A percentile compares a stretch with the other conserved stretches of the same genome.
phyloP scores from a whole-genome alignment of 1,140 invertebrate genomes.

The Sarcophaga bullata region DNA sequence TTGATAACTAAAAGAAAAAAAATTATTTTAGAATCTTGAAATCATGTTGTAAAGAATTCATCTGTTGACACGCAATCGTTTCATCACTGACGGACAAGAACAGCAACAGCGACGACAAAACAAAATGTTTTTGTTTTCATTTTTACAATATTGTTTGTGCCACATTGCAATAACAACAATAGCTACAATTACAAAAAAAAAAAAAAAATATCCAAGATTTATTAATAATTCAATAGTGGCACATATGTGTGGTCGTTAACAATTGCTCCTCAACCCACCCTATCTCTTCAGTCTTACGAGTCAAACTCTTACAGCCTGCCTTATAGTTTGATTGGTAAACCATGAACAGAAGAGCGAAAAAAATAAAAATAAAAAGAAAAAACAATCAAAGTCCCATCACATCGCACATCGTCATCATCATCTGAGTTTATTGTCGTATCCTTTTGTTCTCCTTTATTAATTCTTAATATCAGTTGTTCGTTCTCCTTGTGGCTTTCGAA shows the following conservation, averaged over 20 bases:
- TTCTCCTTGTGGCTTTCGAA: background rate
- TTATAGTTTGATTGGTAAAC: background rate
- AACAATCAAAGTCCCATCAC: background rate
- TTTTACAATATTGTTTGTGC: background rate
- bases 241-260: conserved; percentile 35
- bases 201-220: conserved; percentile 20
- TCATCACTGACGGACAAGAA: background rate
- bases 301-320: background rate
- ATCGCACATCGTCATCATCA: background rate
- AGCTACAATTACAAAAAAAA: background rate
- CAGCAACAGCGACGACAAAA: background rate
- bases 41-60: background rate
- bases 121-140: background rate
- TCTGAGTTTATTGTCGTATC: background rate
- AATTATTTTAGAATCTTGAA: background rate
- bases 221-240: conserved; percentile 39
- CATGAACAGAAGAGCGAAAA: background rate
- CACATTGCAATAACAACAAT: background rate
- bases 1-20: background rate
- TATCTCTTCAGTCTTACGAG: background rate
- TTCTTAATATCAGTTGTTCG: conserved; percentile 13
- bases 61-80: conserved; percentile 11
- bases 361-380: too few species aligned
- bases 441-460: conserved; percentile 27
- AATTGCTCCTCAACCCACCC: background rate